Evolutionary conservation across 2,113 vertebrate species (phyloP).

Genomic region (Bombycilla garrulus): DNA sequence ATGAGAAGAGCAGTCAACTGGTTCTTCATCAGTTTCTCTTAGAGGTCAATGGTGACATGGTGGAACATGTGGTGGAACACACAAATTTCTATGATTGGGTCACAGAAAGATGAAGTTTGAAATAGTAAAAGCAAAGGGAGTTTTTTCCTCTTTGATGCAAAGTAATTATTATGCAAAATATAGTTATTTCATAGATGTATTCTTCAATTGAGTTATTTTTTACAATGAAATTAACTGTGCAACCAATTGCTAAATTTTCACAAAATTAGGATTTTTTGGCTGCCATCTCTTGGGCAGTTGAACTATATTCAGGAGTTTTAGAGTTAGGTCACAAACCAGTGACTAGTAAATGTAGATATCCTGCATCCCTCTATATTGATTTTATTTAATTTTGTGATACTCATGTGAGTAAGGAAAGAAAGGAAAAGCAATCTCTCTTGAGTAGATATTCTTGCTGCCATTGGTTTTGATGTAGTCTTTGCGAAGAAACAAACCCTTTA

Average conservation of each 20-base stretch:
- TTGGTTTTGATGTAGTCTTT: neutral
- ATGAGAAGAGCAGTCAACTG: neutral
- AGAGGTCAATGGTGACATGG: neutral
- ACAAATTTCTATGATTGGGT: neutral
- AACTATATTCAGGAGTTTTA: neutral
- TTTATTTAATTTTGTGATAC: neutral
- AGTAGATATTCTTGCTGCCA: neutral
- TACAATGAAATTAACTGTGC: neutral
- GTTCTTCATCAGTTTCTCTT: neutral
- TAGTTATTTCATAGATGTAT: neutral
- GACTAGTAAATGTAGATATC: constrained; percentile 28
- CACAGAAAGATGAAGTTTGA: neutral
- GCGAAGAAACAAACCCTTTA: neutral
- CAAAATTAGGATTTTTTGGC: neutral
- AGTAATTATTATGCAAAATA: neutral
- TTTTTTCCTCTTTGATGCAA: neutral
- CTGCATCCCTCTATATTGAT: neutral
- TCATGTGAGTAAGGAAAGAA: neutral
- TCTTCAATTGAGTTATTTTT: neutral
- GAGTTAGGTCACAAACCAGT: neutral
- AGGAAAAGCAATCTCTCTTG: neutral
- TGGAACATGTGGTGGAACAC: neutral
- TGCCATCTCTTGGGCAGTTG: neutral
- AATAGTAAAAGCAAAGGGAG: neutral
- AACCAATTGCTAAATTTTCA: neutral